Conservation (phyloP, 2,797 vertebrate species). For the Ceryle rudis region DNA sequence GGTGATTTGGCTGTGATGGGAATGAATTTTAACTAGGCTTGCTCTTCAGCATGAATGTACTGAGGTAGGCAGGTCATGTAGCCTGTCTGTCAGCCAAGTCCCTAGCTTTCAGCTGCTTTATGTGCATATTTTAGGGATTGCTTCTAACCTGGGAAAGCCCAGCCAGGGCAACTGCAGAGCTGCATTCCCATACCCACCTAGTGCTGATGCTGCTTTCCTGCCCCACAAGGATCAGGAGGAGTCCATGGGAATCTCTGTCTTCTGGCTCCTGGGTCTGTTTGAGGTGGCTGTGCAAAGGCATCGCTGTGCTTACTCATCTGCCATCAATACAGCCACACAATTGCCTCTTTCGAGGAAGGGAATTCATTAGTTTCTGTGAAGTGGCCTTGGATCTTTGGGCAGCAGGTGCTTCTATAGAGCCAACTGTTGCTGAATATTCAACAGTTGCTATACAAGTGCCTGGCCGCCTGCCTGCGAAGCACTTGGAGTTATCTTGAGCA, state of each 20-base stretch:
- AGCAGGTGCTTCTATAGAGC: constrained; percentile 66
- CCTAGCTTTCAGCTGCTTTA: neutral
- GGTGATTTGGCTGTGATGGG: neutral
- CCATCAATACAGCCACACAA: constrained; percentile 25
- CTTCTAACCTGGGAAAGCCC: constrained; percentile 19
- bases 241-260: constrained; percentile 22
- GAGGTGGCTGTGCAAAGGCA: constrained; percentile 16
- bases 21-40: constrained; percentile 17
- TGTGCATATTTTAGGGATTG: neutral
- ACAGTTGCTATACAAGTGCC: neutral
- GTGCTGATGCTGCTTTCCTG: neutral
- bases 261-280: constrained; percentile 10
- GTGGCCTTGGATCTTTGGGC: constrained; percentile 46
- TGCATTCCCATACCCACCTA: constrained; percentile 1
- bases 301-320: constrained; percentile 5
- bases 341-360: constrained; percentile 20
- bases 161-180: constrained; percentile 14
- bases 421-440: constrained; percentile 68
- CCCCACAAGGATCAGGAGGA: neutral
- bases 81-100: constrained; percentile 23
- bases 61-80: neutral
- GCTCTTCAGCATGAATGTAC: neutral
- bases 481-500: constrained; percentile 41
- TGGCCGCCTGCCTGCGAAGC: constrained; percentile 32
- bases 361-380: constrained; percentile 52